Evolutionary conservation across 2,113 vertebrate species (phyloP).

Genomic region (Argyrosomus japonicus): DNA sequence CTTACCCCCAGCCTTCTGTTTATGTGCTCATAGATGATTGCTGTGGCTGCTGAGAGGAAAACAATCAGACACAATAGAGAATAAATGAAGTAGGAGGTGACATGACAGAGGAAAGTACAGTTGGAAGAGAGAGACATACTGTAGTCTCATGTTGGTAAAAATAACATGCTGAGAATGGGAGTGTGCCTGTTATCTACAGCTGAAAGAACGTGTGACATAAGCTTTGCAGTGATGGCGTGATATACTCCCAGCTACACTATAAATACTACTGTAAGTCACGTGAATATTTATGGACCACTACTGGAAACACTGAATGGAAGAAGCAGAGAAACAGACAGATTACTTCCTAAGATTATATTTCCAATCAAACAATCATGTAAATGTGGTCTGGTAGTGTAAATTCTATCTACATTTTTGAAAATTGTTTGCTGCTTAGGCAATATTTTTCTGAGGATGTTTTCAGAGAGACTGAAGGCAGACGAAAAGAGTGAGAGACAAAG

Average conservation of each 20-base stretch:
- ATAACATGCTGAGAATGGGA: conserved; percentile 30
- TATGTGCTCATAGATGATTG: background rate
- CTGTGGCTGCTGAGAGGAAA: conserved; percentile 7
- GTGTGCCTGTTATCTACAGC: conserved; percentile 30
- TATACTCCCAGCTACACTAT: conserved; percentile 17
- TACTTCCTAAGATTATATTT: background rate
- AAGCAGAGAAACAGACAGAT: background rate
- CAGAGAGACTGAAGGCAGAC: background rate
- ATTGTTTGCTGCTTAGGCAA: background rate
- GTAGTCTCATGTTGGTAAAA: conserved; percentile 51
- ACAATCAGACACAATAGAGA: background rate
- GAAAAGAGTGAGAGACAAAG: background rate
- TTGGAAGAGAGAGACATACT: background rate
- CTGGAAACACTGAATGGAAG: background rate
- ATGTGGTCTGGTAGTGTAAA: background rate
- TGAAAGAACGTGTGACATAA: conserved; percentile 51
- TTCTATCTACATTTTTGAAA: background rate
- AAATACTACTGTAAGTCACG: conserved; percentile 31
- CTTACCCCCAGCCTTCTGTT: background rate
- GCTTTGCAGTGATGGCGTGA: conserved; percentile 14
- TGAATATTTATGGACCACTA: background rate
- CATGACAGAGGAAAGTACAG: background rate
- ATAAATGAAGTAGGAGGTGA: background rate
- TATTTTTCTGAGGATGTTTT: background rate
- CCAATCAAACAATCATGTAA: background rate